A percentile compares a stretch with the other conserved stretches of the same genome.
These are phyloP conservation scores for Emydoidea blandingii DNA, from an alignment of 2,797 vertebrate genomes.

Conservation along the genomic window DNA sequence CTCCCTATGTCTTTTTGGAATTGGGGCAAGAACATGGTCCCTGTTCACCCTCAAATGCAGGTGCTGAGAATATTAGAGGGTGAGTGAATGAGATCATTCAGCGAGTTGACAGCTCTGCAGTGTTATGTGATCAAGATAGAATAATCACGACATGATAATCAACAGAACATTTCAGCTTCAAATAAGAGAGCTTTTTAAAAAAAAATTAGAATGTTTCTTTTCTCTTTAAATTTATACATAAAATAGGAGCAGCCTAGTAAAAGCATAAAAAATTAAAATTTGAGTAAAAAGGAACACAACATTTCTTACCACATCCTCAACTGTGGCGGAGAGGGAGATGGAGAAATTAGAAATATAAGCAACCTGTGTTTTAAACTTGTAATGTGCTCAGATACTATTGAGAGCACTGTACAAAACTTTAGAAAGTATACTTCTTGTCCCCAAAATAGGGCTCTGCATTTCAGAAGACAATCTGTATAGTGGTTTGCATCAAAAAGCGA, in stretches of 20 bases:
- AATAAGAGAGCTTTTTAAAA: neutral
- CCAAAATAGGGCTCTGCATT: neutral
- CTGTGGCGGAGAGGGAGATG: neutral
- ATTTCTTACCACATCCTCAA: neutral
- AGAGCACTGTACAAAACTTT: neutral
- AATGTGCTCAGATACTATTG: neutral
- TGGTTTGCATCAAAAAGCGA: neutral
- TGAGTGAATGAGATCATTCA: neutral
- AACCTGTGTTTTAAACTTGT: neutral
- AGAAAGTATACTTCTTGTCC: neutral
- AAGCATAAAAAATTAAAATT: neutral
- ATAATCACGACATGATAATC: neutral
- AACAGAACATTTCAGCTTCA: neutral
- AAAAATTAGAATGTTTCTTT: neutral
- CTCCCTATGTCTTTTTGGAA: no score
- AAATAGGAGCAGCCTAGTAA: accelerated
- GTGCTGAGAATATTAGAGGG: neutral
- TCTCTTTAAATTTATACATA: neutral
- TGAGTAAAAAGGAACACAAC: neutral
- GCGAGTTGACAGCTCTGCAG: neutral
- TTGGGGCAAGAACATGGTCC: neutral
- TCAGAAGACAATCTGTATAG: neutral
- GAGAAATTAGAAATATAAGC: neutral
- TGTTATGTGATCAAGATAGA: neutral
- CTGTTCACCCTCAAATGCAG: neutral